These are phyloP conservation scores for Andrena marginata DNA, from an alignment of 2,888 invertebrate species.

Conservation along the genomic window DNA sequence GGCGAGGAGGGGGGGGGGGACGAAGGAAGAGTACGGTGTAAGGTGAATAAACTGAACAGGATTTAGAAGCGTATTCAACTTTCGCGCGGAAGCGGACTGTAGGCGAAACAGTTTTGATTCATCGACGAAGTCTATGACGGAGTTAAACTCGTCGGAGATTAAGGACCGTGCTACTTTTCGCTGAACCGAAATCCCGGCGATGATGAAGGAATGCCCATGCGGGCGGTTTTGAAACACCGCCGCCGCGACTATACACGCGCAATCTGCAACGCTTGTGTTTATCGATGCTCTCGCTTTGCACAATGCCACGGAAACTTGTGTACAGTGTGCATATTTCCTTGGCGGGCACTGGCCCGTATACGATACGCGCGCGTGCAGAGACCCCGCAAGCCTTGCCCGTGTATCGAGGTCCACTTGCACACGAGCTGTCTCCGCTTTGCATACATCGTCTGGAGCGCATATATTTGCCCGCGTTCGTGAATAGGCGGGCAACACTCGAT, in stretches of 20 bases:
- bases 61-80: too few species aligned
- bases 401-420: conserved; percentile 34
- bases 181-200: not conserved
- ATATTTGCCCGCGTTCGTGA: conserved; percentile 37
- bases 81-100: not conserved
- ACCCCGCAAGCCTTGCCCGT: not conserved
- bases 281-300: conserved; percentile 27
- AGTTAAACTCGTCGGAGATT: not conserved
- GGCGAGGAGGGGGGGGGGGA: too few species aligned
- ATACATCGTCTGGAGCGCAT: conserved; percentile 49
- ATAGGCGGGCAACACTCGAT: not conserved
- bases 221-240: not conserved
- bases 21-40: too few species aligned
- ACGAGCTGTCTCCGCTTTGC: conserved; percentile 19
- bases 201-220: not conserved
- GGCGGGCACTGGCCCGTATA: conserved; percentile 38
- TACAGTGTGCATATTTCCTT: conserved; percentile 52
- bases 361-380: conserved; percentile 22
- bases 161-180: not conserved
- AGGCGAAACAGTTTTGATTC: conserved; percentile 2
- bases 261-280: conserved; percentile 38
- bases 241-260: conserved; percentile 15
- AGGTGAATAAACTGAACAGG: too few species aligned
- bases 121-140: not conserved
- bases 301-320: conserved; percentile 44